Evolutionary conservation across 2,888 invertebrate genomes (phyloP).

Genomic region (Dermolepida albohirtum): DNA sequence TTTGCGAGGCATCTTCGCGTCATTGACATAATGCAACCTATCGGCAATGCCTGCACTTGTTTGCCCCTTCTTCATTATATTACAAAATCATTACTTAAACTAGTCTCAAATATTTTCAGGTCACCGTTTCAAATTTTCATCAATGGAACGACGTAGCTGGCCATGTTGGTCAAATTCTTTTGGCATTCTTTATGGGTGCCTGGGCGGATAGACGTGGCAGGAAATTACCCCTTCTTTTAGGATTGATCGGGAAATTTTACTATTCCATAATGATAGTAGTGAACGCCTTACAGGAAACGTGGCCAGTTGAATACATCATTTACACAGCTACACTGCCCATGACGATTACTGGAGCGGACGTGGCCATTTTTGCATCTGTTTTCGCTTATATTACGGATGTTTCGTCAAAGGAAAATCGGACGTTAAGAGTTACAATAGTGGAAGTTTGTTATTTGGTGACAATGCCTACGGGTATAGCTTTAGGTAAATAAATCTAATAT

Average conservation of each 20-base stretch:
- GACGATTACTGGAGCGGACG: slow-evolving; percentile 81
- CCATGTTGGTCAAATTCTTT: slow-evolving; percentile 78
- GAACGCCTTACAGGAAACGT: slow-evolving; percentile 69
- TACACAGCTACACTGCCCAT: slow-evolving; percentile 82
- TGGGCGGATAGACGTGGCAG: slow-evolving; percentile 85
- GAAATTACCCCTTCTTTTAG: slow-evolving; percentile 79
- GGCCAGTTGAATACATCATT: slow-evolving; percentile 81
- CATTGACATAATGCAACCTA: too few relatives aligned
- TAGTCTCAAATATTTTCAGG: slow-evolving; percentile 63
- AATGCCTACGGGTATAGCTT: slow-evolving; percentile 84
- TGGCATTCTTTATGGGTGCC: slow-evolving; percentile 84
- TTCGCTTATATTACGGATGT: slow-evolving; percentile 87
- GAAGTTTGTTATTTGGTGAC: slow-evolving; percentile 86
- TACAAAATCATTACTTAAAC: too few relatives aligned
- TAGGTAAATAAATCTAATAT: slow-evolving; percentile 67
- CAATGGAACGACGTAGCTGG: slow-evolving; percentile 83
- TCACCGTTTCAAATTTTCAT: slow-evolving; percentile 79
- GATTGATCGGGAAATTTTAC: slow-evolving; percentile 78
- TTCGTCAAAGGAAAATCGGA: slow-evolving; percentile 76
- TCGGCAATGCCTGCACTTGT: too few relatives aligned
- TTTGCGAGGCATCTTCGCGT: too few relatives aligned
- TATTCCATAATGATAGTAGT: slow-evolving; percentile 82
- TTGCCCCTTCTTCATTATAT: too few relatives aligned
- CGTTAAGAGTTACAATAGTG: slow-evolving; percentile 82
- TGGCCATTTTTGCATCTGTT: slow-evolving; percentile 83